phyloP scores from a whole-genome alignment of 2,797 vertebrate species.

The Spinibarbus caldwelli region DNA sequence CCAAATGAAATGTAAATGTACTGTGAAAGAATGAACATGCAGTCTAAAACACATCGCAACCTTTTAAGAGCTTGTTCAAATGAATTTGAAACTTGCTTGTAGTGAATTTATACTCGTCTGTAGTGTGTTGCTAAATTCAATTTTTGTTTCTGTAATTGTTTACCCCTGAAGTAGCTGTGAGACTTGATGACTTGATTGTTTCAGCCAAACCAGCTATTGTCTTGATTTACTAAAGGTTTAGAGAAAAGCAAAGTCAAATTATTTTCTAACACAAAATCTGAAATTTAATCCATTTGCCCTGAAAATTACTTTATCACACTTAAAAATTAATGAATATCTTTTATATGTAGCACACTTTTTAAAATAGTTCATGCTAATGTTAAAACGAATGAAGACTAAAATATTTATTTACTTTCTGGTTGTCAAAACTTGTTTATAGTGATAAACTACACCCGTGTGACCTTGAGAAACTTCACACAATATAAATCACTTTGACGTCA shows the following conservation, averaged over 20 bases:
- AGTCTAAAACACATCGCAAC: background rate
- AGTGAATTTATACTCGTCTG: constrained; percentile 2
- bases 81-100: background rate
- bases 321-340: background rate
- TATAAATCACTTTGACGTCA: background rate
- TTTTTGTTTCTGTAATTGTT: constrained; percentile 4
- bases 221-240: background rate
- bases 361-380: background rate
- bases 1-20: background rate
- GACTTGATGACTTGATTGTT: constrained; percentile 4
- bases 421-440: background rate
- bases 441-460: background rate
- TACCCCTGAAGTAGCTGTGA: constrained; percentile 15
- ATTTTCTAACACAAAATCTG: background rate
- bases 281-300: background rate
- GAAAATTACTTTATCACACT: background rate
- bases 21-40: background rate
- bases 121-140: background rate
- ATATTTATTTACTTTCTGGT: background rate
- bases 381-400: background rate
- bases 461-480: background rate
- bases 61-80: constrained; percentile 30
- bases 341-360: background rate
- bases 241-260: background rate
- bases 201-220: background rate